Base-by-base conservation (phyloP, 2,113 vertebrate genomes). In the Sphaerodactylus townsendi region DNA sequence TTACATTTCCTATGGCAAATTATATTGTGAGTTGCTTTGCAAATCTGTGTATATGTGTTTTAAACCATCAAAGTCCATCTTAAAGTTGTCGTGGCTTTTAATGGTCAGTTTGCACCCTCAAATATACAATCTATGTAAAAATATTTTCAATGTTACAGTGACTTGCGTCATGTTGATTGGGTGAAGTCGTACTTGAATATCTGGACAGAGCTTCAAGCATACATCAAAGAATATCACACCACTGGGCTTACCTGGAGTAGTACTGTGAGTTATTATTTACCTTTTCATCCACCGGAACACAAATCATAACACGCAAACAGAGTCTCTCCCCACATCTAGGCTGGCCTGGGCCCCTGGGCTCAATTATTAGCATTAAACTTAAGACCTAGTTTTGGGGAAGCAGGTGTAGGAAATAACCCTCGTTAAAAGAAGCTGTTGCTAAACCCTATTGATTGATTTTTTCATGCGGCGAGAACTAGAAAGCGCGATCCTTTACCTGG, bases 221-320 rank as follows among this genome's bases (percentile, higher is more conserved):
- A 98, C 88, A 99, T 99, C 93, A 99, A 98, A 91, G 97, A 98
- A 80, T 95, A 99, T 88, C 97, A 99, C 90, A 97, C 97, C 76
- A 98, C 98, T 35, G 98, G 99, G 73, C 97, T 99, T 76, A 94
- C 94, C 73, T 99, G 99, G 99, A 98, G 95, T 95, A 98, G 97
- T 93, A 97, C 89, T 30, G 99, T 99, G 91, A 98, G 98, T 97
- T 28, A 70, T 53, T 39, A 6, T 75, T 84, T 48, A 35, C 70
- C 76, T 35, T 21, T 6, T 73, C 79, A 44, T 70, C 73, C 76
- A 28, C 35, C 56, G 33, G 66, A 2, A 78, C 66, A 82, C 75
- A 35, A 37, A 5, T 56, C 50, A 86, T 56, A 50, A 7, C 85
- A 82, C 37, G n/a, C n/a, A n/a, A n/a, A n/a, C n/a, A n/a, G n/a